Conservation (phyloP, 2,113 vertebrate species). For the Pelodiscus sinensis region DNA sequence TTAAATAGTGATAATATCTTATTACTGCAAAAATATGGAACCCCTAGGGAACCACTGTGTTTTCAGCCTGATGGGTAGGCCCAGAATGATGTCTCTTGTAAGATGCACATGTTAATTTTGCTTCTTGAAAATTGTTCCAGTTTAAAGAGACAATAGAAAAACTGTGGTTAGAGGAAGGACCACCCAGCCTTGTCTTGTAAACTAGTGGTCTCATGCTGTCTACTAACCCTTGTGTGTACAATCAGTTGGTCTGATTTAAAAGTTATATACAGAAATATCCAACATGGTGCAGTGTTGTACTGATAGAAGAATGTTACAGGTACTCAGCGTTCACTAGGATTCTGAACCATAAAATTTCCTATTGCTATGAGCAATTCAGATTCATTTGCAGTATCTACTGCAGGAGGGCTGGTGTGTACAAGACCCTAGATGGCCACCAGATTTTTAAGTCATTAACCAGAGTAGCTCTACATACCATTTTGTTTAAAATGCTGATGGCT, state of each 20-base stretch:
- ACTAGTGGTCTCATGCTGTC: neutral
- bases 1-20: neutral
- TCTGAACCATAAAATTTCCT: conserved; percentile 4
- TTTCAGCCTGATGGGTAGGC: neutral
- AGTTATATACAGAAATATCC: neutral
- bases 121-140: neutral
- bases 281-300: neutral
- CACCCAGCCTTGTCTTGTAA: neutral
- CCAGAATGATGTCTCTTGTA: neutral
- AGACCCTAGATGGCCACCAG: fast-evolving
- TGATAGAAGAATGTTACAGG: neutral
- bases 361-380: neutral
- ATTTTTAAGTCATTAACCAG: neutral
- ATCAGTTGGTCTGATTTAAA: neutral
- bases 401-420: fast-evolving
- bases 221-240: neutral
- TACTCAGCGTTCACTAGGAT: fast-evolving
- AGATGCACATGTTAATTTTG: neutral
- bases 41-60: neutral
- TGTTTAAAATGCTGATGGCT: neutral
- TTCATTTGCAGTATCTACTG: neutral
- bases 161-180: neutral
- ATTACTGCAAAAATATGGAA: neutral
- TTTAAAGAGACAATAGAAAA: neutral
- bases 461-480: neutral